These are phyloP conservation scores for Piliocolobus tephrosceles DNA, from an alignment of 2,113 vertebrate species.

Conservation along the genomic window DNA sequence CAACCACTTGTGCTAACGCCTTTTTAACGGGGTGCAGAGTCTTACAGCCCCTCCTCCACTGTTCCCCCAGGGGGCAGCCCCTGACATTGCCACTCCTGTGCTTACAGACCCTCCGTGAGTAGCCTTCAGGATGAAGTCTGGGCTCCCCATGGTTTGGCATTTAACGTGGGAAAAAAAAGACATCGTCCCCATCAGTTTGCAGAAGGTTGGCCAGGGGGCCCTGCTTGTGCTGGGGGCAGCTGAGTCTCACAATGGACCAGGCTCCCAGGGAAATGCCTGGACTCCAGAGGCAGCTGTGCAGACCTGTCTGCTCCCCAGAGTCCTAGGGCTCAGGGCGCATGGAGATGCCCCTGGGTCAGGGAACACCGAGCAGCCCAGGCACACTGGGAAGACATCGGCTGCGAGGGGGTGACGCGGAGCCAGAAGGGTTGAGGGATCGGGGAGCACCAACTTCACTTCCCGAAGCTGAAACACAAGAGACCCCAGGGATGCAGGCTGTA, in stretches of 20 bases:
- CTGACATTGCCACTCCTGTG: not conserved
- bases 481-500: too few relatives aligned
- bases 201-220: fast-evolving
- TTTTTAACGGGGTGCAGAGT: not conserved
- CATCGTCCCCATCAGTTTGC: fast-evolving
- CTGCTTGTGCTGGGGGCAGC: not conserved
- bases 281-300: fast-evolving
- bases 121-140: fast-evolving
- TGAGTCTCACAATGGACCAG: fast-evolving
- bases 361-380: not conserved
- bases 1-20: not conserved
- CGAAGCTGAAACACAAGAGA: not conserved
- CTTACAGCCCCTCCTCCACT: not conserved
- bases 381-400: fast-evolving
- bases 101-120: not conserved
- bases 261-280: fast-evolving
- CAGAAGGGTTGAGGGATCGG: fast-evolving
- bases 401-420: not conserved
- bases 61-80: too few relatives aligned
- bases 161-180: not conserved
- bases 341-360: not conserved
- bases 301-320: not conserved
- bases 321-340: not conserved
- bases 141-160: not conserved
- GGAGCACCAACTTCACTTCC: too few relatives aligned